Percentiles rank a stretch among this genome's conserved stretches.
These are phyloP conservation scores for Andrena flavipes DNA, from an alignment of 2,888 invertebrate species.

Conservation along the genomic window DNA sequence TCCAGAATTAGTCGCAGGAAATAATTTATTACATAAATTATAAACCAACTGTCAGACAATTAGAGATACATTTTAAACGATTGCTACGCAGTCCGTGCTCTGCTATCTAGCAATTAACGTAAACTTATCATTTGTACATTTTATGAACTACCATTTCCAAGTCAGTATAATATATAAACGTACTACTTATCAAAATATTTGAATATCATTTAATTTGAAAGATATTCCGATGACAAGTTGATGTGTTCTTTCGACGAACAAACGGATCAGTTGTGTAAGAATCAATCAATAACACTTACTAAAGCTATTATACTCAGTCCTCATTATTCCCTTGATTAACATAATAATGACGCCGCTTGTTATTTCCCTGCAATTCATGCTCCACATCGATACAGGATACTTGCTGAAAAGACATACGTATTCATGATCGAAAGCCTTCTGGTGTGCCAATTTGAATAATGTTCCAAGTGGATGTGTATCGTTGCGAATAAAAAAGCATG, in stretches of 20 bases:
- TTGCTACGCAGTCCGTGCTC: no score
- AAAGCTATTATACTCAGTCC: background rate
- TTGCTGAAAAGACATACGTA: constrained; percentile 1
- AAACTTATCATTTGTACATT: no score
- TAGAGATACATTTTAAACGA: no score
- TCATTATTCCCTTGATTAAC: background rate
- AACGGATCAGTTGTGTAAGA: background rate
- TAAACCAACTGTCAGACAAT: no score
- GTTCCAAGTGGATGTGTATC: constrained; percentile 20
- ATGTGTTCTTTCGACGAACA: background rate
- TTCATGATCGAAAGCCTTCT: background rate
- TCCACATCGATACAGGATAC: background rate
- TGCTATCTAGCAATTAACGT: no score
- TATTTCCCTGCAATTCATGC: background rate
- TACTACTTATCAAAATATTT: no score
- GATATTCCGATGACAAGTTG: background rate
- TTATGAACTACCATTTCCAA: no score
- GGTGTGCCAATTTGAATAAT: constrained; percentile 14
- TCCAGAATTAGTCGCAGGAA: no score
- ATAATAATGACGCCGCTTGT: constrained; percentile 3
- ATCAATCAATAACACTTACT: background rate
- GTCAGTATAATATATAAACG: no score
- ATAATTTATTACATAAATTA: no score
- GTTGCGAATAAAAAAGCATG: background rate
- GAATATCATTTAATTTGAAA: no score